Base-by-base conservation (phyloP, 2,888 invertebrate species). In the Gisinianus flammeolus region DNA sequence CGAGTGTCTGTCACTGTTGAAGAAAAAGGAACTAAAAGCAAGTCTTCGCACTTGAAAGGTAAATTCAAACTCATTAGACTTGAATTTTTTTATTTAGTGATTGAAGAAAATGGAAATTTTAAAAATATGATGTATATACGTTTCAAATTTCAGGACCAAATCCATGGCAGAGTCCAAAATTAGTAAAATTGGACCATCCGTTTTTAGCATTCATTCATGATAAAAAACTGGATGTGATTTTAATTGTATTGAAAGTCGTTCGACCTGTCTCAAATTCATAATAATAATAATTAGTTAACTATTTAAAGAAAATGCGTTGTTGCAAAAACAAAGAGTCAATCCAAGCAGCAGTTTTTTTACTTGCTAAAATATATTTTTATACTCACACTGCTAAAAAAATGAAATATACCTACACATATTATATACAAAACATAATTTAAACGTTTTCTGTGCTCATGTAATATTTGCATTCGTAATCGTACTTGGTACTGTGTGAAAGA, bases 121-220 rank as follows among this genome's bases (percentile, higher is more conserved):
- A 58, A 8, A 58, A 58, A 12, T 58, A 58, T 58, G 8, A n/a
- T n/a, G 24, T 16, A 2, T 26, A 24, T 22, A 4, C 12, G 52
- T 56, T 24, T 26, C 24, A 12, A 54, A 16, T n/a, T 56, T 4
- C 28, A 77, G 77, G 68, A 31, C n/a, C 2, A 44, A 70, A 58
- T 52, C 77, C 64, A 33, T 44, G 66, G 33, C 30, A 12, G 0
- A 24, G 73, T 31, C 72, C 78, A 2, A 67, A 30, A 56, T 16
- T 73, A 12, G 78, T 78, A 0, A 66, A 72, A 68, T 12, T 78
- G 2, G 78, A 78, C 31, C 66, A 56, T 5, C 73, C 78, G 1
- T 78, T 78, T 28, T 22, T 78, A 24, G 78, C 70, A 10, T 78
- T 78, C 28, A 64, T 78, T n/a, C 73, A 78, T 68, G 78, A 78